Conservation (phyloP, 2,797 vertebrate genomes). For the Epinephelus coioides region DNA sequence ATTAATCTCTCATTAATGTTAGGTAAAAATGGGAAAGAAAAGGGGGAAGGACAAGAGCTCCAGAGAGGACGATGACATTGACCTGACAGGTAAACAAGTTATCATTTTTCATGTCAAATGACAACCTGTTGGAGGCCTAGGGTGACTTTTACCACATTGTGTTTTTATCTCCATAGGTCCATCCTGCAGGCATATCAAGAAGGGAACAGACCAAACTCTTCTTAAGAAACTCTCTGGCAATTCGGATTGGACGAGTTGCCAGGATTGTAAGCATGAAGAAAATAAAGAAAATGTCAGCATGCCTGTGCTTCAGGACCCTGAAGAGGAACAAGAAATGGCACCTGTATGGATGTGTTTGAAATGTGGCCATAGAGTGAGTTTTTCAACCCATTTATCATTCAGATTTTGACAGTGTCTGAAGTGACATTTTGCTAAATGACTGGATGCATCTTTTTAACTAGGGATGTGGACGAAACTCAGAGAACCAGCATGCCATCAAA, state of each 20-base stretch:
- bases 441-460: constrained; percentile 55
- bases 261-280: constrained; percentile 90
- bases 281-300: constrained; percentile 72
- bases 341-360: constrained; percentile 95
- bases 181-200: constrained; percentile 91
- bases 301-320: constrained; percentile 58
- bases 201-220: constrained; percentile 90
- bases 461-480: constrained; percentile 92
- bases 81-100: constrained; percentile 83
- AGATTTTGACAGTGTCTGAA: not conserved
- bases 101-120: not conserved
- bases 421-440: not conserved
- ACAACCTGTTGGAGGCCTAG: not conserved
- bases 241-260: constrained; percentile 88
- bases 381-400: not conserved
- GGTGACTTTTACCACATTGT: not conserved
- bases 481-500: constrained; percentile 91
- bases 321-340: constrained; percentile 73
- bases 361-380: constrained; percentile 94
- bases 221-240: constrained; percentile 88
- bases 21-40: constrained; percentile 92
- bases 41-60: constrained; percentile 86
- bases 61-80: constrained; percentile 82
- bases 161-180: constrained; percentile 77
- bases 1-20: not conserved